A percentile compares a stretch with the other conserved stretches of the same genome.
These are phyloP conservation scores for Tenthredo notha DNA, from an alignment of 2,888 invertebrate genomes.

Conservation along the genomic window DNA sequence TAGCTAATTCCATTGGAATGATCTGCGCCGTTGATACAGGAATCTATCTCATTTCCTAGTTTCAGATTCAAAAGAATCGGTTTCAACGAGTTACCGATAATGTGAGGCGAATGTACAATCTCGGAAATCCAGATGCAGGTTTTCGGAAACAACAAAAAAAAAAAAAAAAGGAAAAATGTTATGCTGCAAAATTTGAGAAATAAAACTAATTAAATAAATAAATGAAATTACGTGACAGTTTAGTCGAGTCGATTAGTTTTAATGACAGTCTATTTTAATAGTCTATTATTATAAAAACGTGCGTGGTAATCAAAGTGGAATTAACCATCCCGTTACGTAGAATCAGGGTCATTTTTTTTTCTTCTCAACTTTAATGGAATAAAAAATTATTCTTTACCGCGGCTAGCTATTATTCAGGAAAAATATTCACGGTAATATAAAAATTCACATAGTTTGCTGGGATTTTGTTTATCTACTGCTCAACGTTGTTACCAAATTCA, in stretches of 20 bases:
- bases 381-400: neutral
- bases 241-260: constrained; percentile 1
- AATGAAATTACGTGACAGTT: neutral
- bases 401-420: neutral
- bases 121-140: neutral
- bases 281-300: neutral
- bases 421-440: neutral
- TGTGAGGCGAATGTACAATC: neutral
- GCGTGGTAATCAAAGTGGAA: neutral
- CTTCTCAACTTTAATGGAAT: neutral
- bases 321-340: neutral
- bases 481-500: too few relatives aligned
- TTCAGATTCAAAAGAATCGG: neutral
- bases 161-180: neutral
- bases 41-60: neutral
- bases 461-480: neutral
- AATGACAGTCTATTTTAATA: constrained; percentile 2
- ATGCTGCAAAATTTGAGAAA: neutral
- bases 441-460: neutral
- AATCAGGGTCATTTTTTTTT: neutral
- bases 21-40: neutral
- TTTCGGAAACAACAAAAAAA: neutral
- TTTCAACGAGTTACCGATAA: neutral
- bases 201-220: neutral
- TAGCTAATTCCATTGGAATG: neutral